phyloP scores from a whole-genome alignment of 2,797 vertebrate species.

The Enteromius treurensis region DNA sequence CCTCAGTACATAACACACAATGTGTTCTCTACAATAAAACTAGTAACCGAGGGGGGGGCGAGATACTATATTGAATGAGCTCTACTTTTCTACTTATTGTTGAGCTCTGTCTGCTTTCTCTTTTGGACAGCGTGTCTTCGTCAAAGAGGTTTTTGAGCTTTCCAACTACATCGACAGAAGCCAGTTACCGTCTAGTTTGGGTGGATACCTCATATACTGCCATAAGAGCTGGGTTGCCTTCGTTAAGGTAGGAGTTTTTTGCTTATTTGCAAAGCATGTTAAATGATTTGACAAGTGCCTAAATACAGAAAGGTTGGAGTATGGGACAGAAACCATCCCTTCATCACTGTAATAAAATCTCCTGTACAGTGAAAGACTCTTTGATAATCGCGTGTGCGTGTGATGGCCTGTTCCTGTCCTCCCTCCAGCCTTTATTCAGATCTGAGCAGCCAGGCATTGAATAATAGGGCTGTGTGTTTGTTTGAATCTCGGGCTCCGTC shows the following conservation, averaged over 20 bases:
- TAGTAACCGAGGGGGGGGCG: too few relatives aligned
- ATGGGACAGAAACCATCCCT: not conserved
- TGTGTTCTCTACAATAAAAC: not conserved
- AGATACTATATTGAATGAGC: too few relatives aligned
- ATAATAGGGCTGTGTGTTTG: not conserved
- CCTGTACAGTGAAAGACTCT: not conserved
- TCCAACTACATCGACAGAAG: constrained; percentile 79
- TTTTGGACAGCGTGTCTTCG: constrained; percentile 69
- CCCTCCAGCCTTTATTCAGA: not conserved
- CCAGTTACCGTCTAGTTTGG: constrained; percentile 71
- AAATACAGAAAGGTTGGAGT: not conserved
- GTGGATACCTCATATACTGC: constrained; percentile 76
- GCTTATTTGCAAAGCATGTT: not conserved
- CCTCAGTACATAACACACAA: not conserved
- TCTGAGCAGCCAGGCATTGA: not conserved
- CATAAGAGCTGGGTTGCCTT: constrained; percentile 79
- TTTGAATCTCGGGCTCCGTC: not conserved
- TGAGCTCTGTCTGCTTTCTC: not conserved
- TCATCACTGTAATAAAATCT: not conserved
- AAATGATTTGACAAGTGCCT: not conserved
- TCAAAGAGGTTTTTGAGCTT: constrained; percentile 76
- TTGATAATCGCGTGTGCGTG: not conserved
- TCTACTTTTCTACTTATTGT: too few relatives aligned
- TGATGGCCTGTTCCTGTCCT: not conserved
- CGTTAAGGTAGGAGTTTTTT: constrained; percentile 66